These are phyloP conservation scores for Propithecus perrieri DNA, from an alignment of 2,797 vertebrate species.

Conservation along the genomic window DNA sequence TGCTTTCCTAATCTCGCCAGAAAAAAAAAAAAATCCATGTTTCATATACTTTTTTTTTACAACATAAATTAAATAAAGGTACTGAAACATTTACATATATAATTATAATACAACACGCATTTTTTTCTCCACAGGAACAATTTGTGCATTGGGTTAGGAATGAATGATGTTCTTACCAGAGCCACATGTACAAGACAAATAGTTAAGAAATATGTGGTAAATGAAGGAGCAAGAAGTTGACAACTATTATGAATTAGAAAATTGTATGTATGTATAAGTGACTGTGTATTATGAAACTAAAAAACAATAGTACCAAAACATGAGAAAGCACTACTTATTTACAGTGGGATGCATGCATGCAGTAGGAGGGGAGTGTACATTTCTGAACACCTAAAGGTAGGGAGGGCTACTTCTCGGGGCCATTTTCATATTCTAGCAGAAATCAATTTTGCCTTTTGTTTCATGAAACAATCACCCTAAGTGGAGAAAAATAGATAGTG, in stretches of 20 bases:
- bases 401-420: background rate
- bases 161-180: background rate
- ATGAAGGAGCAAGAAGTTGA: background rate
- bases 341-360: rapidly evolving
- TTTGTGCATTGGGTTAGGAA: background rate
- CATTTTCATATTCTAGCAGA: background rate
- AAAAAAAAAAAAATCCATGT: background rate
- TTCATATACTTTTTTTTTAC: background rate
- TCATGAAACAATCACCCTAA: background rate
- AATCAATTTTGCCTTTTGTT: background rate
- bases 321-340: background rate
- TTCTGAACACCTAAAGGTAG: background rate
- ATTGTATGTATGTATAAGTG: background rate
- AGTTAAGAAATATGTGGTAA: background rate
- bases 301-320: background rate
- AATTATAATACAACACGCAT: background rate
- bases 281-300: background rate
- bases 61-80: background rate
- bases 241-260: background rate
- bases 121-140: background rate
- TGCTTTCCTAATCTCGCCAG: background rate
- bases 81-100: background rate
- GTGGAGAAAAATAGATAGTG: background rate
- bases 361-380: rapidly evolving
- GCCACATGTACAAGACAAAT: rapidly evolving